These are phyloP conservation scores for Xiphophorus maculatus DNA, from an alignment of 2,113 vertebrate genomes.

Conservation along the genomic window DNA sequence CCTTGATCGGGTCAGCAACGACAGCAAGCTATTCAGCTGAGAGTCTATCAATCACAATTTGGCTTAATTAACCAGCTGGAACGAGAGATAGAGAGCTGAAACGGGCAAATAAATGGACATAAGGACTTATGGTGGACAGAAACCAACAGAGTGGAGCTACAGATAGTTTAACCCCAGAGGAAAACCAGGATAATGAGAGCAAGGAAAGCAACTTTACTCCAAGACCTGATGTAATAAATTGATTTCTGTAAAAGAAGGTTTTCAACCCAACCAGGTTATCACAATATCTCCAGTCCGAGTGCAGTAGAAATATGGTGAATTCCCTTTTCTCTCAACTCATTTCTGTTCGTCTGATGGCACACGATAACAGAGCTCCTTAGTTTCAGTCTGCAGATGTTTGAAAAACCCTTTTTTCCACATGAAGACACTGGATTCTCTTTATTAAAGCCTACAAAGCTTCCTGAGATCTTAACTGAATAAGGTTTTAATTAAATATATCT, in stretches of 20 bases:
- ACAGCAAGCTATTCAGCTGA: conserved; percentile 49
- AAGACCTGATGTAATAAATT: conserved; percentile 1
- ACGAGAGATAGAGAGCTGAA: conserved; percentile 36
- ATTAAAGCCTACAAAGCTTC: not conserved
- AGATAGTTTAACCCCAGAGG: conserved; percentile 49
- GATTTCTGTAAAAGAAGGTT: not conserved
- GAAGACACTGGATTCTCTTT: not conserved
- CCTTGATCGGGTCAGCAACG: conserved; percentile 38
- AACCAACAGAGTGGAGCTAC: conserved; percentile 25
- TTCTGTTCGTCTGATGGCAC: not conserved
- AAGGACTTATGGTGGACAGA: conserved; percentile 46
- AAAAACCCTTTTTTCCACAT: not conserved
- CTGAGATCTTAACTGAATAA: not conserved
- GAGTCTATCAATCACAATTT: conserved; percentile 72
- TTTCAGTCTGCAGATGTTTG: not conserved
- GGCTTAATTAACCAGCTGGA: conserved; percentile 65
- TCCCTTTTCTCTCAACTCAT: not conserved
- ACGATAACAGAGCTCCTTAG: not conserved
- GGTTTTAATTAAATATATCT: not conserved
- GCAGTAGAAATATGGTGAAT: not conserved
- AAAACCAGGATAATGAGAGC: conserved; percentile 22
- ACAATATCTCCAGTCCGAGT: not conserved
- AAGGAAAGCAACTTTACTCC: conserved; percentile 3
- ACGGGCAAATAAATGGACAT: conserved; percentile 40
- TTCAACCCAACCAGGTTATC: not conserved